A percentile compares a stretch with the other conserved stretches of the same genome.
These are phyloP conservation scores for Protonibea diacanthus DNA, from an alignment of 2,797 vertebrate genomes.

Conservation along the genomic window DNA sequence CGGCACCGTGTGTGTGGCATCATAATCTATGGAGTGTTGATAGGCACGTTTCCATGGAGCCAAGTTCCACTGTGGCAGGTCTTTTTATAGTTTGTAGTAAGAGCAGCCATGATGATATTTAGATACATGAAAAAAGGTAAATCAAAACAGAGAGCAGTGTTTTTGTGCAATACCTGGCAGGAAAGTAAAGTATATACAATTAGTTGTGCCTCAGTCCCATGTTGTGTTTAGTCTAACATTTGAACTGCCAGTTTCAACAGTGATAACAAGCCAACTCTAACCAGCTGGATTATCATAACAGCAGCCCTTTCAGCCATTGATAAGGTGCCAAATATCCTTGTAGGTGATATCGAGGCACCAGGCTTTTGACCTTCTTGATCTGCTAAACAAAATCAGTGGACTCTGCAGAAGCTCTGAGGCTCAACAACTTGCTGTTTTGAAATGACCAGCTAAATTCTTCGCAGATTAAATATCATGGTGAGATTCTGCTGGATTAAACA, in stretches of 20 bases:
- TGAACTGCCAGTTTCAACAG: constrained; percentile 63
- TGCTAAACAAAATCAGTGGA: constrained; percentile 58
- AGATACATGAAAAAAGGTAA: not conserved
- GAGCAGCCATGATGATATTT: constrained; percentile 1
- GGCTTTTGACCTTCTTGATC: constrained; percentile 76
- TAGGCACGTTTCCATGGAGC: constrained; percentile 57
- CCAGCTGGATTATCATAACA: constrained; percentile 75
- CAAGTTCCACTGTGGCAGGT: constrained; percentile 13
- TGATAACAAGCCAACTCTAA: constrained; percentile 73
- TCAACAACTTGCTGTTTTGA: constrained; percentile 55
- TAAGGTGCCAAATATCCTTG: constrained; percentile 67
- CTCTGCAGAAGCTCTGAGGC: constrained; percentile 34
- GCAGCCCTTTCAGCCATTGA: constrained; percentile 69
- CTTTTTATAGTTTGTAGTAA: not conserved
- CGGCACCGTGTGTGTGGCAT: constrained; percentile 64
- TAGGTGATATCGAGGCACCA: constrained; percentile 78
- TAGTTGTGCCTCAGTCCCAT: not conserved
- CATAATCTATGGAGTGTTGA: constrained; percentile 65
- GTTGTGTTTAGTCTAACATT: constrained; percentile 75
- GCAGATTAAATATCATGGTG: constrained; percentile 73
- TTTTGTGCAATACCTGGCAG: not conserved
- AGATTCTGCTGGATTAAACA: constrained; percentile 76
- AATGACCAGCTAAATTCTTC: constrained; percentile 64
- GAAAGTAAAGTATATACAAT: constrained; percentile 7
- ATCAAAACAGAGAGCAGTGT: not conserved